Evolutionary conservation across 2,888 invertebrate genomes (phyloP).

Genomic region (Drosophila heteroneura): DNA sequence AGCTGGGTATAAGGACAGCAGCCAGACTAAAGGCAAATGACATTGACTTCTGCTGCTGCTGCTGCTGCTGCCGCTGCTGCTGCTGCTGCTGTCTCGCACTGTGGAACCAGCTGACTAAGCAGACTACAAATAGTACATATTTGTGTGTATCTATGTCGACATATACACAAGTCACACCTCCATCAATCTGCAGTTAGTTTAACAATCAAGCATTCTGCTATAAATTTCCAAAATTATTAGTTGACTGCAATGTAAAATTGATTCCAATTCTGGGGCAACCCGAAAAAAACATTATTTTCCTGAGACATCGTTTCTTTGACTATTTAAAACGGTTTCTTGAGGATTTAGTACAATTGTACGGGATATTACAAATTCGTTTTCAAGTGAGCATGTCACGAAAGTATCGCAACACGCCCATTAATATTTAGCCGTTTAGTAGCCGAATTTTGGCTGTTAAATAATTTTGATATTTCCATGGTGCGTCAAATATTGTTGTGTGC

Average conservation of each 20-base stretch:
- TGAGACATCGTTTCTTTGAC: background rate
- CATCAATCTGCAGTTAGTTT: background rate
- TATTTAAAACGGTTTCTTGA: background rate
- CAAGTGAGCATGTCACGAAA: background rate
- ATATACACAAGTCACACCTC: background rate
- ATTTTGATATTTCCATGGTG: slow-evolving; percentile 13
- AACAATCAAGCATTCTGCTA: background rate
- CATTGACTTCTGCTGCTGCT: slow-evolving; percentile 53
- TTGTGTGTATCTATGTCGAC: background rate
- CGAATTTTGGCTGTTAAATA: background rate
- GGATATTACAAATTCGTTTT: background rate
- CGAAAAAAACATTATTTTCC: background rate
- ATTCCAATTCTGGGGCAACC: background rate
- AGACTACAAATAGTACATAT: background rate
- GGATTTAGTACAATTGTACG: background rate
- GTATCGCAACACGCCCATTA: background rate
- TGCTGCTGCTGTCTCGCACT: slow-evolving; percentile 39
- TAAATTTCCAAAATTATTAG: background rate
- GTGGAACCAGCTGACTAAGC: slow-evolving; percentile 45
- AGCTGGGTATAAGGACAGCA: slow-evolving; percentile 40
- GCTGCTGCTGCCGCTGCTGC: too few species aligned
- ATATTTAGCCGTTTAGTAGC: background rate
- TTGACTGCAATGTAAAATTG: background rate
- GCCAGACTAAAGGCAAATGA: slow-evolving; percentile 56
- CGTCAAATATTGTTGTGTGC: background rate